These are phyloP conservation scores for Chelonus insularis DNA, from an alignment of 1,140 invertebrate species.

Conservation along the genomic window DNA sequence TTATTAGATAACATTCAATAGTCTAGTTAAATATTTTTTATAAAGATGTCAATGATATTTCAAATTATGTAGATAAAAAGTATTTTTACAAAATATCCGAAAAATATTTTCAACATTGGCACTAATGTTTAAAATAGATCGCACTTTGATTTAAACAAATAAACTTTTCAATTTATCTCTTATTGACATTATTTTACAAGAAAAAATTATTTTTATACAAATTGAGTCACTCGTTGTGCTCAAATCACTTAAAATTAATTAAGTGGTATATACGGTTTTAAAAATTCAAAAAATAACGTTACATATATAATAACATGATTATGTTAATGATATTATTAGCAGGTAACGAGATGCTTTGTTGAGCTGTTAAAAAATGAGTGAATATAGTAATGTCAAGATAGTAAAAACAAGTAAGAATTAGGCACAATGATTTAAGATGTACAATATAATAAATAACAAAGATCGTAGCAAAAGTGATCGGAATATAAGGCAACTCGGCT, in stretches of 20 bases:
- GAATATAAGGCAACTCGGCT: conserved; percentile 52
- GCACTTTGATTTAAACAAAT: no score
- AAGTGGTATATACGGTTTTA: conserved; percentile 39
- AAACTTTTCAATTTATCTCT: no score
- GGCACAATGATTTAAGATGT: conserved; percentile 51
- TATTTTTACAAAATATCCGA: no score
- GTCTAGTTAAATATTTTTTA: no score
- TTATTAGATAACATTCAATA: no score
- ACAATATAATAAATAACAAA: conserved; percentile 58
- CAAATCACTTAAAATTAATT: conserved; percentile 38
- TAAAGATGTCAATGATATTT: no score
- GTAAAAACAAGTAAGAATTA: conserved; percentile 52
- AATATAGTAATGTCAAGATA: conserved; percentile 19
- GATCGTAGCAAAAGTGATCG: conserved; percentile 43
- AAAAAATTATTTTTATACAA: conserved; percentile 50
- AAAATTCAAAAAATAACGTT: conserved; percentile 50
- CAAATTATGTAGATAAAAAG: no score
- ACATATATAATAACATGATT: conserved; percentile 47
- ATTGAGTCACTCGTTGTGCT: conserved; percentile 51
- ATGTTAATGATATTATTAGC: conserved; percentile 44
- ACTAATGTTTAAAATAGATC: no score
- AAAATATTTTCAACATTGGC: no score
- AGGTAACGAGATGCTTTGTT: conserved; percentile 40
- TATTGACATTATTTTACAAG: conserved; percentile 3
- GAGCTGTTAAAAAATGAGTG: conserved; percentile 20